phyloP scores from a whole-genome alignment of 2,888 invertebrate genomes.

The Lithophane socia region DNA sequence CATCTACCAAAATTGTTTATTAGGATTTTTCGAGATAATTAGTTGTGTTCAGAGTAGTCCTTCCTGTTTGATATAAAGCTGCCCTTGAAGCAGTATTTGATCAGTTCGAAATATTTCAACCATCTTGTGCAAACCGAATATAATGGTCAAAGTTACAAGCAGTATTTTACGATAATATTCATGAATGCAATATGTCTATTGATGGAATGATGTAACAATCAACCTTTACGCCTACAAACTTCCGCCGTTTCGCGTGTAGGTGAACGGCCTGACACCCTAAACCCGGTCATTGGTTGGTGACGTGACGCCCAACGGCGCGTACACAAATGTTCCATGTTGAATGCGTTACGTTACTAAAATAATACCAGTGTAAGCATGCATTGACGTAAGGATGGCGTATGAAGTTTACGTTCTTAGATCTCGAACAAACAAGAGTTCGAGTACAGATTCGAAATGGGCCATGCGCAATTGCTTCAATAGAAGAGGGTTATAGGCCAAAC shows the following conservation, averaged over 20 bases:
- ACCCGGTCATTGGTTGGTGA: slow-evolving; percentile 76
- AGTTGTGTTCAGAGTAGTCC: neutral
- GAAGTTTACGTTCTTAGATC: slow-evolving; percentile 57
- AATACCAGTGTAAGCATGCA: slow-evolving; percentile 65
- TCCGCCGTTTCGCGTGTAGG: slow-evolving; percentile 73
- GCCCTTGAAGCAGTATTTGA: neutral
- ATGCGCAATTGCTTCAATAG: slow-evolving; percentile 11
- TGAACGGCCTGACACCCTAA: slow-evolving; percentile 79
- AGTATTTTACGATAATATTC: slow-evolving; percentile 58
- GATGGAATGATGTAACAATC: slow-evolving; percentile 79
- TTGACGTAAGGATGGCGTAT: slow-evolving; percentile 65
- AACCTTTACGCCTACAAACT: slow-evolving; percentile 85
- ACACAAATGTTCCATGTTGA: slow-evolving; percentile 62
- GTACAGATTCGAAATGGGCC: slow-evolving; percentile 14
- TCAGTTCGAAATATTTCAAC: slow-evolving; percentile 6
- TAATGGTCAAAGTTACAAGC: slow-evolving; percentile 50
- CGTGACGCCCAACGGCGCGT: slow-evolving; percentile 60
- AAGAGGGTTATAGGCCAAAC: neutral
- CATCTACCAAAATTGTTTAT: slow-evolving; percentile 17
- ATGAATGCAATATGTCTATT: slow-evolving; percentile 63
- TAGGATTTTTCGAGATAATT: slow-evolving; percentile 8
- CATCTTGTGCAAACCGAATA: slow-evolving; percentile 11
- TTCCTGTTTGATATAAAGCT: neutral
- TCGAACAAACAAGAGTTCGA: slow-evolving; percentile 51
- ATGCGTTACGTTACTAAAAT: slow-evolving; percentile 68